Evolutionary conservation across 1,140 invertebrate genomes (phyloP).

Genomic region (Drosophila elegans): DNA sequence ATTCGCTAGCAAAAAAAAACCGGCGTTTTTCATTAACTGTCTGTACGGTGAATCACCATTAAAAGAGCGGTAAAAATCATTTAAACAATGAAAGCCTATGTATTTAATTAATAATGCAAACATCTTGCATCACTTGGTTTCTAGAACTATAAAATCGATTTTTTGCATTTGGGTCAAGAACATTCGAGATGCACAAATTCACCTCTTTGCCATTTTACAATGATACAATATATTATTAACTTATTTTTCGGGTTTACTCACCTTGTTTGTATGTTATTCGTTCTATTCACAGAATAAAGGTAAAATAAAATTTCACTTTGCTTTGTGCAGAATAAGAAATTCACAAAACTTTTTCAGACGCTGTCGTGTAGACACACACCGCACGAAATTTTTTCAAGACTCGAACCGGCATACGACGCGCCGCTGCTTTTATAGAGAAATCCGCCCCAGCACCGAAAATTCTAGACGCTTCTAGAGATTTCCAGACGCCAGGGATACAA

Average conservation of each 20-base stretch:
- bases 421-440: slow-evolving; percentile 59
- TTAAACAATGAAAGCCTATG: background rate
- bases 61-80: background rate
- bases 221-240: background rate
- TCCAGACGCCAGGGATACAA: slow-evolving; percentile 57
- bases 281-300: slow-evolving; percentile 59
- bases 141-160: slow-evolving; percentile 56
- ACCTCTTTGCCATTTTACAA: background rate
- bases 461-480: slow-evolving; percentile 64
- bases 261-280: slow-evolving; percentile 37
- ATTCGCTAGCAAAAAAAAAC: slow-evolving; percentile 6
- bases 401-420: slow-evolving; percentile 33
- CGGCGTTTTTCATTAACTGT: slow-evolving; percentile 20
- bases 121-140: slow-evolving; percentile 13
- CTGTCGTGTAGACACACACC: slow-evolving; percentile 35
- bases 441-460: slow-evolving; percentile 20
- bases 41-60: background rate
- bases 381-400: slow-evolving; percentile 66
- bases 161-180: slow-evolving; percentile 63
- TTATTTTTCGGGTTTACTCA: background rate
- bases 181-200: slow-evolving; percentile 9
- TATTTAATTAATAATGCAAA: background rate
- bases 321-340: slow-evolving; percentile 60
- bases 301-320: slow-evolving; percentile 53
- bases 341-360: slow-evolving; percentile 47